Evolutionary conservation across 2,113 vertebrate genomes (phyloP), one percentile per base, ranked within the genome.

Genomic region (Hippoglossus stenolepis): DNA sequence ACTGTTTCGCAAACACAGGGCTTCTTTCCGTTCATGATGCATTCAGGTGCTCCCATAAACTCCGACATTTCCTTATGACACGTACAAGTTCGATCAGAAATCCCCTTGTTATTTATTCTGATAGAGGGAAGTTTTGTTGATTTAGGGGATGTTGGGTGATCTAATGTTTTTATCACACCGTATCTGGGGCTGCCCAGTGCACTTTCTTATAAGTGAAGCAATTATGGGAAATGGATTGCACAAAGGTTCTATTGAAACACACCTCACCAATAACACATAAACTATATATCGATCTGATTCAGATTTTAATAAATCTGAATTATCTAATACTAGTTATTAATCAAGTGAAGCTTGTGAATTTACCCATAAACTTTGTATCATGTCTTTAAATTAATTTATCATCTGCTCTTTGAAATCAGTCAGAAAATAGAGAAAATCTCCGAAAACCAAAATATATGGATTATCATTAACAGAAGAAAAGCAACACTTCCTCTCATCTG

Each of bases 11-110:
- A 70, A 61, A 61, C 57, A 63, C 58, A 18, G 65, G 60, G 79
- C 65, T 80, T 77, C 69, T 84, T 86, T 91, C 78, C 83, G 82
- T 65, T 77, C 54, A 54, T 24, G 88, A 28, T 67, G 79, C 75
- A 40, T 92, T 91, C 85, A 88, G 23, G 81, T 73, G 15, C 77
- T 51, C 14, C n/a, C 60, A 12, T 3, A 77, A 56, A 12, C 60
- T 65, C 54, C 58, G 61, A 4, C 14, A 53, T 70, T 68, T 43
- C 28, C 43, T 17, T 21, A n/a, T 17, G 6, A 56, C 3, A 51
- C 6, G 2, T 10, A 8, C 11, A 18, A 69, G 53, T 69, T 57
- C 31, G 23, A 60, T 65, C 26, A 77, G 11, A 65, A 65, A 40
- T 43, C 3, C 28, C 15, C 5, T 17, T 17, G 0, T 18, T 12